phyloP scores from a whole-genome alignment of 64 coral and sea anemone genomes.

The Stichodactyla helianthus region DNA sequence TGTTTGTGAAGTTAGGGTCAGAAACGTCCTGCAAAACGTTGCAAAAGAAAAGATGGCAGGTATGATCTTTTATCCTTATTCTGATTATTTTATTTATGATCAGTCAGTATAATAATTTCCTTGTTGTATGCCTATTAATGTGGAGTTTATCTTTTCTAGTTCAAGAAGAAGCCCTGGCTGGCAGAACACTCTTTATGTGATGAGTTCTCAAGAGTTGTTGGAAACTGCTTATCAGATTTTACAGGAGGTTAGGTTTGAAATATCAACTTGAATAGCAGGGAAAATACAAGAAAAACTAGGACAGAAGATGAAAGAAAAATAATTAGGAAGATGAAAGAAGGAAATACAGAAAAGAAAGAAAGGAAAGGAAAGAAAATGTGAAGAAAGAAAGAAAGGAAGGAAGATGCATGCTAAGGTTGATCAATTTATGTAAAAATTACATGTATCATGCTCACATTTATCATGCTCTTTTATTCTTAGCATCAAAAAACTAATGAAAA shows the following conservation, averaged over 20 bases:
- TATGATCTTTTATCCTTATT: too few relatives aligned
- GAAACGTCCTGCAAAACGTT: too few relatives aligned
- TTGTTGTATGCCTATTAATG: too few relatives aligned
- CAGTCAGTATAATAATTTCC: too few relatives aligned
- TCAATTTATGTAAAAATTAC: not conserved
- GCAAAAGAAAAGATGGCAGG: too few relatives aligned
- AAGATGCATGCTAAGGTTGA: not conserved
- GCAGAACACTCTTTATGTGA: not conserved
- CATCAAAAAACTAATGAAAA: not conserved
- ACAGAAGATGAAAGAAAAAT: not conserved
- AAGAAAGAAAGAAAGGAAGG: not conserved
- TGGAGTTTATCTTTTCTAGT: not conserved
- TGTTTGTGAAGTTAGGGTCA: too few relatives aligned
- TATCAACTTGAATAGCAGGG: not conserved
- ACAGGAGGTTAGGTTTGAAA: not conserved
- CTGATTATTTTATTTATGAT: too few relatives aligned
- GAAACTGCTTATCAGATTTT: not conserved
- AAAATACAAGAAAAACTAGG: not conserved
- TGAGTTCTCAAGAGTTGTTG: conserved; percentile 1
- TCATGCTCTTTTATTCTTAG: not conserved
- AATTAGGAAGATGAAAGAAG: too few relatives aligned
- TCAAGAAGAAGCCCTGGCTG: not conserved
- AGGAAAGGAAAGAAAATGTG: not conserved
- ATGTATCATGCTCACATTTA: too few relatives aligned
- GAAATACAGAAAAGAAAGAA: too few relatives aligned